Evolutionary conservation across 2,113 vertebrate genomes (phyloP), one percentile per base, ranked within the genome.

Genomic region (Hypomesus transpacificus): DNA sequence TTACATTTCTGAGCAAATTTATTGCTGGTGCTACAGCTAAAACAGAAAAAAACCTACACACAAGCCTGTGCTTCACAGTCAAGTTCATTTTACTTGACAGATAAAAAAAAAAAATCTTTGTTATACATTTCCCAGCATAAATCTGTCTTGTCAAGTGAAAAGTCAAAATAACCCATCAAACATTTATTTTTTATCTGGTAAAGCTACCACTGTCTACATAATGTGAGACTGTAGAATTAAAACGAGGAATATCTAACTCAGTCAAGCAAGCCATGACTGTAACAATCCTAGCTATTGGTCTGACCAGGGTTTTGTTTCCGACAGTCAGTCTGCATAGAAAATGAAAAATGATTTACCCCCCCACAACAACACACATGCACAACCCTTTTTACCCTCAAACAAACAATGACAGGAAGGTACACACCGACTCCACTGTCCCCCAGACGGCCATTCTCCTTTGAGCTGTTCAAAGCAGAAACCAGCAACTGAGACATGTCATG

Each of bases 11-110:
- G 73, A 78, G 69, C 28, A 18, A 59, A 79, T 34, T 71, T 66
- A 76, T 57, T 76, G 34, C 54, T 57, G 74, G 74, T 84, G 76
- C 66, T 77, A 80, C 80, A 74, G 76, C 66, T 77, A 80, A 80
- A 74, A 81, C 76, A 66, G 70, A 54, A 69, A 14, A 21, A 21
- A 67, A 46, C 74, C 20, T 46, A 24, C 70, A 46, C 28, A 76
- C 74, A 70, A 68, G 68, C 66, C 46, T 26, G 62, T 52, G 73
- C 21, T 8, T 2, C 52, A 46, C 39, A 16, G 59, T 28, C 22
- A 17, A 16, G 14, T 66, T n/a, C 28, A 28, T 54, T 76, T 67
- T 14, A 11, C 31, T 65, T 34, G 39, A 34, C 50, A 22, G 9
- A 9, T 9, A 5, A 6, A 39, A 39, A 46, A 46, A 7, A 13